Evolutionary conservation across 1,140 invertebrate species (phyloP).

Genomic region (Meloidogyne exigua): DNA sequence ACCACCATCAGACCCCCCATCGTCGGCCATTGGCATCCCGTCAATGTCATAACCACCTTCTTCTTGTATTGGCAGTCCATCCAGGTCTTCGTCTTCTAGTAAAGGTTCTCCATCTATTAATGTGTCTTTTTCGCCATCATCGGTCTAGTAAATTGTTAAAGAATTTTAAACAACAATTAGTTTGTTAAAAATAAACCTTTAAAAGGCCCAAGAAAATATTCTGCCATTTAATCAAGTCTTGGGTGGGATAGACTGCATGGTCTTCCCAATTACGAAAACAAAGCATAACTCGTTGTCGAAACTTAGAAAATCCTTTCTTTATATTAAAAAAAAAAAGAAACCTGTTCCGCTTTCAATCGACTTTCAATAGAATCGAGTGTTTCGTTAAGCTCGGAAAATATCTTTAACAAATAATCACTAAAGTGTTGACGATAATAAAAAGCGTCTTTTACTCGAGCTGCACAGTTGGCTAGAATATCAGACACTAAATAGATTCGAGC

Average conservation of each 20-base stretch:
- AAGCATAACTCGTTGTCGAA: slow-evolving; percentile 87
- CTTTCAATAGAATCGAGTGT: slow-evolving; percentile 79
- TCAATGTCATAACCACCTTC: slow-evolving; percentile 50
- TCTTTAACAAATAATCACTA: slow-evolving; percentile 79
- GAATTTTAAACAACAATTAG: background rate
- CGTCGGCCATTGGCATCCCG: slow-evolving; percentile 51
- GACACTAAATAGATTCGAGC: slow-evolving; percentile 90
- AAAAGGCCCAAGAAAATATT: slow-evolving; percentile 81
- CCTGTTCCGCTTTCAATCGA: slow-evolving; percentile 85
- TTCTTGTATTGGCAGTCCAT: slow-evolving; percentile 45
- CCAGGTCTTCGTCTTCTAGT: slow-evolving; percentile 40
- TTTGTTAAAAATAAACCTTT: slow-evolving; percentile 31
- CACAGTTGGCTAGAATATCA: slow-evolving; percentile 94
- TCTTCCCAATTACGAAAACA: slow-evolving; percentile 96
- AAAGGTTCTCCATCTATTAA: slow-evolving; percentile 15
- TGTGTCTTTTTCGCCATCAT: background rate
- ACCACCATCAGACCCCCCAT: slow-evolving; percentile 3
- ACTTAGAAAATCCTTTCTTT: slow-evolving; percentile 64
- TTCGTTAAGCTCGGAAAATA: slow-evolving; percentile 80
- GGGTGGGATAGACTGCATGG: slow-evolving; percentile 90
- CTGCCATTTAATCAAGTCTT: slow-evolving; percentile 84
- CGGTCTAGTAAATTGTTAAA: background rate
- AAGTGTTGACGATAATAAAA: slow-evolving; percentile 88
- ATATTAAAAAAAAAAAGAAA: background rate
- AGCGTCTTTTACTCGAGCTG: slow-evolving; percentile 90